These are phyloP conservation scores for Anneissia japonica DNA, from an alignment of 35 echinoderm and acorn worm species.

Conservation along the genomic window DNA sequence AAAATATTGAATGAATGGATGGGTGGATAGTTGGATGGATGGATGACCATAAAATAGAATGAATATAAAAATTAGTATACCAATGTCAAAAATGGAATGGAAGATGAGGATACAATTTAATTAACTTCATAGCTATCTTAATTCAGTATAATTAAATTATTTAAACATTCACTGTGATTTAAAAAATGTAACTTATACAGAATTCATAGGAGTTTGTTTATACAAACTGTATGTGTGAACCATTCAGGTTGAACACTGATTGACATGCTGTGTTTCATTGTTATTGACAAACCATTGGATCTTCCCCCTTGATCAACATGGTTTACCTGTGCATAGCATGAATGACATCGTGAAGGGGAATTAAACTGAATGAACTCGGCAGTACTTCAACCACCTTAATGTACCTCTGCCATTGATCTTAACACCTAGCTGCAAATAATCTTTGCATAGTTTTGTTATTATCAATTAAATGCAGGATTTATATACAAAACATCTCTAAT, in stretches of 20 bases:
- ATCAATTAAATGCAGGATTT: neutral
- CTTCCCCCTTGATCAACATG: neutral
- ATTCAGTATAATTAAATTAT: no score
- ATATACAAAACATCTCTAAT: neutral
- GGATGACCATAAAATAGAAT: no score
- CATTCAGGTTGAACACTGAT: neutral
- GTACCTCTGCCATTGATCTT: neutral
- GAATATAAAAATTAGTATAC: no score
- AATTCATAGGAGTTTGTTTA: no score
- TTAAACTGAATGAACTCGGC: neutral
- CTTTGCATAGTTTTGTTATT: neutral
- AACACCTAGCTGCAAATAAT: neutral
- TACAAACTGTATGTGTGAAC: no score
- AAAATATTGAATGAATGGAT: no score
- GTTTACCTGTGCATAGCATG: neutral
- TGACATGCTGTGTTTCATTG: neutral
- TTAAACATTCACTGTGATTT: no score
- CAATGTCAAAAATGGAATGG: no score
- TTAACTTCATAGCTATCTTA: no score
- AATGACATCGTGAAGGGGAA: neutral
- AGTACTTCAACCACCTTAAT: neutral
- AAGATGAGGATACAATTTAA: no score
- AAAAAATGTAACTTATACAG: no score
- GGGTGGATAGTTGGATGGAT: no score
- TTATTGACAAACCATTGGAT: neutral